Conservation (phyloP, 2,113 vertebrate species). For the Callochromis pleurospilus region DNA sequence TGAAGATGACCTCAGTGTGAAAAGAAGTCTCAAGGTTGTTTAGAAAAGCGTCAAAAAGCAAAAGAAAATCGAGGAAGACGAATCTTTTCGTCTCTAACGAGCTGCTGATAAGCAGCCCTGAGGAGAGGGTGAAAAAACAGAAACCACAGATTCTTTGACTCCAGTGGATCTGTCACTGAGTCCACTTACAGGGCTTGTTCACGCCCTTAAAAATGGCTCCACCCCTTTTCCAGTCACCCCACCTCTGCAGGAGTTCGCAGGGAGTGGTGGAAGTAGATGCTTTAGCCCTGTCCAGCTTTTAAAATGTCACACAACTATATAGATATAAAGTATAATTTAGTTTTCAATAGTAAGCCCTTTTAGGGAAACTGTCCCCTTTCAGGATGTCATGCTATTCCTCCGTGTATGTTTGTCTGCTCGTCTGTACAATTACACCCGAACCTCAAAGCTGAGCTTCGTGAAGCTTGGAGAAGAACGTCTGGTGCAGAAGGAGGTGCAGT, state of each 20-base stretch:
- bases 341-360: not conserved
- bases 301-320: not conserved
- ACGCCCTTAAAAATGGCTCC: not conserved
- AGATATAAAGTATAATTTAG: not conserved
- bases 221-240: fast-evolving
- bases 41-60: not conserved
- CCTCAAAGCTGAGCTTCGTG: fast-evolving
- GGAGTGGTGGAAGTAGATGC: fast-evolving
- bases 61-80: not conserved
- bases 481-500: not conserved
- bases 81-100: not conserved
- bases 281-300: fast-evolving
- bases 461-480: not conserved
- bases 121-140: not conserved
- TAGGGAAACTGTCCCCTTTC: not conserved
- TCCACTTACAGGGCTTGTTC: not conserved
- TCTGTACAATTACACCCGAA: not conserved
- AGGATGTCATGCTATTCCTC: not conserved
- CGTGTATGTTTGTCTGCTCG: not conserved
- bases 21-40: not conserved
- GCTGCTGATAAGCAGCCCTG: not conserved
- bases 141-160: too few relatives aligned
- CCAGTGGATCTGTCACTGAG: not conserved
- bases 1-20: not conserved
- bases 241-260: not conserved